Evolutionary conservation across 2,797 vertebrate genomes (phyloP), one percentile per base, ranked within the genome.

Genomic region (Mus minutoides): DNA sequence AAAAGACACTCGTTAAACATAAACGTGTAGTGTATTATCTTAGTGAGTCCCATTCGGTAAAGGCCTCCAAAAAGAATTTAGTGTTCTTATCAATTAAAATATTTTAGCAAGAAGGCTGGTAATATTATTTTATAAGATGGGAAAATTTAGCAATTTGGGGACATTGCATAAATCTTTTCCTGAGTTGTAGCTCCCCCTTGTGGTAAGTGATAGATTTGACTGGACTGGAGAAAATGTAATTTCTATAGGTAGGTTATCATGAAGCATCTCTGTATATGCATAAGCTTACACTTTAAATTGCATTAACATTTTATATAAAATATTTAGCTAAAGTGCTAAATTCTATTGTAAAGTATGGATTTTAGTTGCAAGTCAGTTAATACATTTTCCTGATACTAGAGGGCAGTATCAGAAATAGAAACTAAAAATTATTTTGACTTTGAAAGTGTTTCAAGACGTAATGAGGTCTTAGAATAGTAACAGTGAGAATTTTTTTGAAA

Each of bases 111-210:
- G 21, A 88, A n/a, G 87, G 26, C 56, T 85, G 90, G 76, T 96
- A 78, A 60, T 43, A n/a, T 85, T 85, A 43, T 95, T 88, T 64
- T 95, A 10, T 87, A 84, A 96, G 14, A 56, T 56, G 79, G 84
- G 56, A 91, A 95, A 94, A n/a, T 94, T 92, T 86, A 67, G 80
- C 46, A 93, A 43, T 6, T 8, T 87, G 73, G 58, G 24, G 24
- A 43, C 2, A 0, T 0, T 4, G 0, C 89, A 75, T 91, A 89
- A 95, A 88, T 76, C 87, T 97, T 98, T 98, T 97, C 92, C 96
- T 97, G 95, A 98, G 89, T 95, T 98, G 97, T 49, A 98, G 98
- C 98, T 95, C 98, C 98, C 95, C 98, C 97, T 97, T 98, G 98
- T 98, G 98, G 98, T 97, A 80, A 95, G 94, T 96, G 54, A 46